A percentile compares a stretch with the other conserved stretches of the same genome.
Evolutionary conservation across 1,140 invertebrate genomes (phyloP).

Genomic region (Pogonus chalceus): DNA sequence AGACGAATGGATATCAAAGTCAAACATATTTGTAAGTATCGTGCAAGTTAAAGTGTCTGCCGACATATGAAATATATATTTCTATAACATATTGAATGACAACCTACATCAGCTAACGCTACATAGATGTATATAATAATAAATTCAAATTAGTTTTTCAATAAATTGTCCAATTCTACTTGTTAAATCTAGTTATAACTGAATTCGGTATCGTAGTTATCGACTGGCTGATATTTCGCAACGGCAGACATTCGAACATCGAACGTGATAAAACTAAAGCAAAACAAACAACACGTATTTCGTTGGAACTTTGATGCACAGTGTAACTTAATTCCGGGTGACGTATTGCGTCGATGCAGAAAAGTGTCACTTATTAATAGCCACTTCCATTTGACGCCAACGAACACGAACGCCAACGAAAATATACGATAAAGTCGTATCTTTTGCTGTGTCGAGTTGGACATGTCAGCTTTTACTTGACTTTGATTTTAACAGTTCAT

Average conservation of each 20-base stretch:
- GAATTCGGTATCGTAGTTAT: not conserved
- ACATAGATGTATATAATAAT: not conserved
- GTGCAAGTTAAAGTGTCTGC: not conserved
- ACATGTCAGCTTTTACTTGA: too few species aligned
- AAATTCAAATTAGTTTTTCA: not conserved
- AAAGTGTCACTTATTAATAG: too few species aligned
- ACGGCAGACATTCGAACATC: not conserved
- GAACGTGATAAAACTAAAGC: not conserved
- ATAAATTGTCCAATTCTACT: not conserved
- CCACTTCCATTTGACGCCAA: not conserved
- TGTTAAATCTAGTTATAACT: not conserved
- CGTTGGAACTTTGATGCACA: not conserved
- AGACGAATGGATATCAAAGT: not conserved
- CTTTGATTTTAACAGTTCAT: too few species aligned
- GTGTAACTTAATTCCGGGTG: not conserved
- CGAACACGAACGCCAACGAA: not conserved
- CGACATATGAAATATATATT: not conserved
- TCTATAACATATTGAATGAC: not conserved
- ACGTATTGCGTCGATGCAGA: too few species aligned
- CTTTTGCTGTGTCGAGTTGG: not conserved
- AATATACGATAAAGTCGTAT: not conserved
- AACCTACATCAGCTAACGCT: too few species aligned
- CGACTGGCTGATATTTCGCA: conserved; percentile 1
- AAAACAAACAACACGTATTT: not conserved
- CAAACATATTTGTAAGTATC: not conserved